phyloP scores from a whole-genome alignment of 2,797 vertebrate genomes.

The Ciconia nigra region DNA sequence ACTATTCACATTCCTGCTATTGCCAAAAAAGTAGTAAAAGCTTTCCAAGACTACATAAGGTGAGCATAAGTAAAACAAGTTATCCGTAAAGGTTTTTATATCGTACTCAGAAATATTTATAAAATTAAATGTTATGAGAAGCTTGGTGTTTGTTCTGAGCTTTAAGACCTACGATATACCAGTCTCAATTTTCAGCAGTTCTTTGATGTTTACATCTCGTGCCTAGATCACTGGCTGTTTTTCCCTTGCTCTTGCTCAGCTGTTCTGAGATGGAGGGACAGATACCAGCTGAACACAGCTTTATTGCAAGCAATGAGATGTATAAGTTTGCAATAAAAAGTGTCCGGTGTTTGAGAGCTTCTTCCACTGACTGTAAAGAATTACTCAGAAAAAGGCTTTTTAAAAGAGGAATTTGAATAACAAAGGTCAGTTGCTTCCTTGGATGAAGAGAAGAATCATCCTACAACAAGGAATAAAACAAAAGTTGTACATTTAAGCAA shows the following conservation, averaged over 20 bases:
- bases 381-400: not conserved
- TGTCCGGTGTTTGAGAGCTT: not conserved
- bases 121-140: not conserved
- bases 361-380: not conserved
- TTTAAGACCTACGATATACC: not conserved
- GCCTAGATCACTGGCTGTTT: not conserved
- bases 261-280: not conserved
- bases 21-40: conserved; percentile 87
- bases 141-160: not conserved
- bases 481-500: not conserved
- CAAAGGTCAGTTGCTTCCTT: not conserved
- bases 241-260: not conserved
- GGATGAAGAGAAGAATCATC: not conserved
- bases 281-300: not conserved
- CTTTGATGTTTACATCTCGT: not conserved
- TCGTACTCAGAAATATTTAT: not conserved
- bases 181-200: not conserved
- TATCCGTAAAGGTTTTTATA: not conserved
- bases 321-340: not conserved
- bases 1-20: conserved; percentile 86
- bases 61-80: conserved; percentile 65
- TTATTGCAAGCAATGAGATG: not conserved
- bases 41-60: conserved; percentile 96
- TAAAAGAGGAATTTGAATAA: not conserved
- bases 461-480: not conserved